These are phyloP conservation scores for Brachionus manjavacas DNA, from an alignment of 1,140 invertebrate genomes.

Conservation along the genomic window DNA sequence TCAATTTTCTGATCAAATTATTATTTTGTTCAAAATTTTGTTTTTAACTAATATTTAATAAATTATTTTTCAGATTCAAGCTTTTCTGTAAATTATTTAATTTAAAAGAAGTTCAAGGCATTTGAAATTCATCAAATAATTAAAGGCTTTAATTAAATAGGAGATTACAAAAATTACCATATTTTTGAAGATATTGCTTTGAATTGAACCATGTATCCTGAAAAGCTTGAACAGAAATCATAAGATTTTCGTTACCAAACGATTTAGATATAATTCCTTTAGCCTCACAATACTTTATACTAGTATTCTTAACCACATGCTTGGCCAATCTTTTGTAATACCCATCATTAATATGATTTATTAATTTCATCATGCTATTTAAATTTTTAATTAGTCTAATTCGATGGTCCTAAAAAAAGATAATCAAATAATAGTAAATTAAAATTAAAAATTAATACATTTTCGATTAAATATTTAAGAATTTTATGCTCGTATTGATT, in stretches of 20 bases:
- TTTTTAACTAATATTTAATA: too few relatives aligned
- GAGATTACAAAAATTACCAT: not conserved
- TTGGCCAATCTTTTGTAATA: not conserved
- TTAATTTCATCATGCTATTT: not conserved
- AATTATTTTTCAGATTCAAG: too few relatives aligned
- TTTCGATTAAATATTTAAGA: not conserved
- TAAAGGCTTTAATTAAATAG: too few relatives aligned
- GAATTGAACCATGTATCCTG: slow-evolving; percentile 19
- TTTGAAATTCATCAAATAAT: too few relatives aligned
- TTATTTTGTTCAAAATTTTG: too few relatives aligned
- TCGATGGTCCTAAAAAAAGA: not conserved
- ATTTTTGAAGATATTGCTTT: not conserved
- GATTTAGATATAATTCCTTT: not conserved
- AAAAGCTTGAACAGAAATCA: not conserved
- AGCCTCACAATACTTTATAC: not conserved
- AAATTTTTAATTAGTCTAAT: not conserved
- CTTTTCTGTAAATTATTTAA: too few relatives aligned
- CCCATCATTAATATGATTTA: not conserved
- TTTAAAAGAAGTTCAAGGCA: too few relatives aligned
- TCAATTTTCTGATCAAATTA: too few relatives aligned
- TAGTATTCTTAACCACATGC: not conserved
- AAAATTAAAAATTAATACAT: not conserved
- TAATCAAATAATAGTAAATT: too few relatives aligned
- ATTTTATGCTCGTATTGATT: not conserved
- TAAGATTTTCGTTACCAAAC: not conserved